Evolutionary conservation across 2,888 invertebrate species (phyloP).

Genomic region (Epistrophe eligans): DNA sequence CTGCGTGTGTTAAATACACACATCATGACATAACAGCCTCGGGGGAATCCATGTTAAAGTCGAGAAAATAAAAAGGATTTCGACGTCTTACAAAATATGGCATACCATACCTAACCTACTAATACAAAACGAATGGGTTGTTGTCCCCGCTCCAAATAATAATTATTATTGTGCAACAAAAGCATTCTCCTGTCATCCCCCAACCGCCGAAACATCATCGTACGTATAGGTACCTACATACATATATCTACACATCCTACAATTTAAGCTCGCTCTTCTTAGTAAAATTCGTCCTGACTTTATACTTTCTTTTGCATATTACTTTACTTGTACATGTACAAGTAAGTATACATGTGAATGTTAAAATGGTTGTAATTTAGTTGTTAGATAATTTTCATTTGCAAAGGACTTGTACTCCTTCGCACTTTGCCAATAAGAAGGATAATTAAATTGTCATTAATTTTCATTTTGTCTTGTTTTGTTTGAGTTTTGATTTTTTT

Average conservation of each 20-base stretch:
- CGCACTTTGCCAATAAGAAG: conserved; percentile 66
- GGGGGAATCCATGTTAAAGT: conserved; percentile 60
- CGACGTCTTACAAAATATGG: conserved; percentile 54
- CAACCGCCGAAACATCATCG: background rate
- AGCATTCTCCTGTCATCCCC: conserved; percentile 18
- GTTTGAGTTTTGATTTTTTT: conserved; percentile 50
- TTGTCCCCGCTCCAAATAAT: conserved; percentile 19
- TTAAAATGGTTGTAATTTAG: conserved; percentile 68
- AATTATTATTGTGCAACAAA: conserved; percentile 45
- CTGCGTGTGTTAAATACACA: conserved; percentile 22
- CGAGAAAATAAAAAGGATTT: conserved; percentile 68
- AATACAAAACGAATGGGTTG: conserved; percentile 28
- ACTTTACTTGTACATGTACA: background rate
- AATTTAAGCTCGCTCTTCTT: conserved; percentile 2
- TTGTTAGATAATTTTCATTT: conserved; percentile 74
- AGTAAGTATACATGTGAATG: background rate
- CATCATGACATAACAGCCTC: conserved; percentile 43
- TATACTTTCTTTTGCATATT: conserved; percentile 51
- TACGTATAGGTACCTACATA: background rate
- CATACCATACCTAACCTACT: background rate
- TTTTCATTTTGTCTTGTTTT: conserved; percentile 71
- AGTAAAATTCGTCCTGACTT: conserved; percentile 38
- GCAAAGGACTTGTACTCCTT: conserved; percentile 56
- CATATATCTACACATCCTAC: too few relatives aligned
- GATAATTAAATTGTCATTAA: conserved; percentile 75